Evolutionary conservation across 2,113 vertebrate genomes (phyloP).

Genomic region (Castor canadensis): DNA sequence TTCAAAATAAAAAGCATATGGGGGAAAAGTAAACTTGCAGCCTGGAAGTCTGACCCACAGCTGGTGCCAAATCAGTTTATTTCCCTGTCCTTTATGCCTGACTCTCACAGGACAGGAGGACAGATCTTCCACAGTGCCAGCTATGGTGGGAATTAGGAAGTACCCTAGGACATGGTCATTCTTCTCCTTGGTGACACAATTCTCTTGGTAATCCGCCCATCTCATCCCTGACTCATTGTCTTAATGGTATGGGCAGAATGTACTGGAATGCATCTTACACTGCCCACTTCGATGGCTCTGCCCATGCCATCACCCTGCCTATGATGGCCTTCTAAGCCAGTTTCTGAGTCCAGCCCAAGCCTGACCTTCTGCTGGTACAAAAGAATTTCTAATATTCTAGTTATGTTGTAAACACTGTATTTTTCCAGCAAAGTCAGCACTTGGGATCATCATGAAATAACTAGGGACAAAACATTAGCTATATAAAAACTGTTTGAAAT

Average conservation of each 20-base stretch:
- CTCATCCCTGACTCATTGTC: neutral
- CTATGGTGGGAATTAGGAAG: neutral
- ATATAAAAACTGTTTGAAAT: constrained; percentile 17
- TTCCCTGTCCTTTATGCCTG: neutral
- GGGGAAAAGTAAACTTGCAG: too few relatives aligned
- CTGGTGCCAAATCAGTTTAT: neutral
- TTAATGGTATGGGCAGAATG: neutral
- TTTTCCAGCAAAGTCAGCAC: neutral
- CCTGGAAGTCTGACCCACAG: too few relatives aligned
- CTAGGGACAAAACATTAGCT: neutral
- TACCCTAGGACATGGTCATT: neutral
- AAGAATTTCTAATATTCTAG: neutral
- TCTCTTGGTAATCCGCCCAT: neutral
- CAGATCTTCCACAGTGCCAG: neutral
- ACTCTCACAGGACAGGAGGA: neutral
- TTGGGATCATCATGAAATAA: neutral
- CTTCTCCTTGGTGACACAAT: neutral
- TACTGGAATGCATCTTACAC: neutral
- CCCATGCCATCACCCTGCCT: neutral
- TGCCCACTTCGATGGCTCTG: neutral
- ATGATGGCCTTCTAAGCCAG: neutral
- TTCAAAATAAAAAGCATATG: neutral
- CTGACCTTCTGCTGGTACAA: neutral
- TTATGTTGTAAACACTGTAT: neutral
- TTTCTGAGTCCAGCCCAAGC: neutral